Base-by-base conservation (phyloP, 2,113 vertebrate genomes). In the Hoplias malabaricus region DNA sequence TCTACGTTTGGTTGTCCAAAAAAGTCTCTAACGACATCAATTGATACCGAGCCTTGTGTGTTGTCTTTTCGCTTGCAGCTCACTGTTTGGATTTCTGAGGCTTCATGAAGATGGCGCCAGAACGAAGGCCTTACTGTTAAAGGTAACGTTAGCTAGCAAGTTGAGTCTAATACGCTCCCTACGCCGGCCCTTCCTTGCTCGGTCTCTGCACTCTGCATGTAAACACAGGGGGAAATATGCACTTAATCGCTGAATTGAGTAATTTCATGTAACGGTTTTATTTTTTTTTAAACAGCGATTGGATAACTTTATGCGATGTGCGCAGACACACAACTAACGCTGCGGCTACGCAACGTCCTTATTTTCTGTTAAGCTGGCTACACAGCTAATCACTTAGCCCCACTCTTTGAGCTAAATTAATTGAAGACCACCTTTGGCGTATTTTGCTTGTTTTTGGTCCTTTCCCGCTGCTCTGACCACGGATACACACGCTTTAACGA, bases 61-160 rank as follows among this genome's bases (percentile, higher is more conserved):
- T 85, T 91, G 86, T 91, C 84, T 88, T 93, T 84, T 91, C 48
- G 81, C 86, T 89, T 90, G 88, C 94, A 98, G 96, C 90, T 94
- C 95, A 90, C 93, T 96, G 86, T 98, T 96, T 90, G 96, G 95
- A 89, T 96, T 95, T 94, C 93, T 95, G 88, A 94, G 94, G 92
- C 93, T 97, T 95, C 95, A 95, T 94, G 96, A 97, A 98, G 95
- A 98, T 98, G 96, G 95, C 96, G 95, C 95, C 94, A 97, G 95
- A 95, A 96, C 93, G 94, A 96, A 96, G 95, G 95, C 95, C 95
- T 93, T 98, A 86, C 90, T 98, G 90, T 92, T 94, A 90, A 97
- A 98, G 96, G 96, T 98, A 95, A 92, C 92, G 69, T 23, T 53
- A 75, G 73, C 62, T 56, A 67, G 62, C 73, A 10, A 56, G 14